A percentile compares a stretch with the other conserved stretches of the same genome.
phyloP scores from a whole-genome alignment of 2,113 vertebrate species.

The Gymnarchus niloticus region DNA sequence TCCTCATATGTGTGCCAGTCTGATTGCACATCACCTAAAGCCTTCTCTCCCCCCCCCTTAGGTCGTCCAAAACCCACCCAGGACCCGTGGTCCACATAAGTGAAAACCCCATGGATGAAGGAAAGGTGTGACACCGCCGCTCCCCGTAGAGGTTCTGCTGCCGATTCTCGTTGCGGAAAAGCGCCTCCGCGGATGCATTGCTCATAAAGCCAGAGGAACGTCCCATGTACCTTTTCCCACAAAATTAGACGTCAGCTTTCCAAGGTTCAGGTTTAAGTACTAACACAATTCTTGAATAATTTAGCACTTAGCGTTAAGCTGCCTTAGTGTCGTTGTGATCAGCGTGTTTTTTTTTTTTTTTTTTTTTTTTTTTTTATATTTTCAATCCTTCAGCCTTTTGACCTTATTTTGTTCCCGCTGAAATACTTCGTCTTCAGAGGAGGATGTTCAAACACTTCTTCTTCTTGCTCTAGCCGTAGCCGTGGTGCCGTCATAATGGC shows the following conservation, averaged over 20 bases:
- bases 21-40: neutral
- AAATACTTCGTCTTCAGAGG: neutral
- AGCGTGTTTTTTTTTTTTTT: neutral
- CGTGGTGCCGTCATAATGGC: neutral
- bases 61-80: slow-evolving; percentile 94
- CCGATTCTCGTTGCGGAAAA: neutral
- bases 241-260: too few species aligned
- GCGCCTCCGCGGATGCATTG: neutral
- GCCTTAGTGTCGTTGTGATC: neutral
- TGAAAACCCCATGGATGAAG: slow-evolving; percentile 99
- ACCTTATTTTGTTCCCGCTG: neutral
- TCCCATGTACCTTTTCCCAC: neutral
- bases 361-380: neutral
- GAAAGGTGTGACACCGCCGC: slow-evolving; percentile 72
- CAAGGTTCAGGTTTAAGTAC: neutral
- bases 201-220: neutral
- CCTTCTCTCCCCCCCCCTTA: slow-evolving; percentile 47
- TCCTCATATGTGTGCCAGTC: neutral
- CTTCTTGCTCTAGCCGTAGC: neutral
- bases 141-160: neutral
- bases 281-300: neutral
- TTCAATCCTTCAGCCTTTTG: neutral
- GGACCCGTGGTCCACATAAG: slow-evolving; percentile 97
- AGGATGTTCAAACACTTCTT: neutral
- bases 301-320: neutral